Evolutionary conservation across 1,140 invertebrate species (phyloP).

Genomic region (Leucophenga varia): DNA sequence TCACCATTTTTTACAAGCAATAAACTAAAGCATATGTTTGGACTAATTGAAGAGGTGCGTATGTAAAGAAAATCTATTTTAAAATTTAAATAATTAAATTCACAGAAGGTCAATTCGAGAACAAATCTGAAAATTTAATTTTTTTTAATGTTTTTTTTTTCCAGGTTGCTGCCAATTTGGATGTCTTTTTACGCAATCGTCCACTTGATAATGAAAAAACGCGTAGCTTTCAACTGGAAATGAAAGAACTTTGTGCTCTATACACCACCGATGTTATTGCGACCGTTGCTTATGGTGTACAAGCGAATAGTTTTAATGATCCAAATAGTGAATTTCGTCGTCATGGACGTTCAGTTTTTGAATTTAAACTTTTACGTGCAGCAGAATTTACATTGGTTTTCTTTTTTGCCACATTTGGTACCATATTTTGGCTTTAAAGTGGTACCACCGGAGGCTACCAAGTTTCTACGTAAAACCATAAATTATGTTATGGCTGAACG

Average conservation of each 20-base stretch:
- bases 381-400: slow-evolving; percentile 59
- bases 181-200: slow-evolving; percentile 36
- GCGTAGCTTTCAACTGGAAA: slow-evolving; percentile 41
- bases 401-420: slow-evolving; percentile 50
- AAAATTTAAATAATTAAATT: slow-evolving; percentile 48
- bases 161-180: slow-evolving; percentile 34
- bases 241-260: slow-evolving; percentile 59
- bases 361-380: slow-evolving; percentile 60
- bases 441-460: slow-evolving; percentile 25
- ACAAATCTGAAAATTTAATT: too few species aligned
- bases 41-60: slow-evolving; percentile 54
- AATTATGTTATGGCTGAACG: slow-evolving; percentile 54
- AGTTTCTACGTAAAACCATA: slow-evolving; percentile 50
- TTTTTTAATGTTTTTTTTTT: not conserved
- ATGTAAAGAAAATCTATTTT: slow-evolving; percentile 49
- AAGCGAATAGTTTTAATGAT: slow-evolving; percentile 60
- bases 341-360: slow-evolving; percentile 59
- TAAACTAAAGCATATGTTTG: slow-evolving; percentile 62
- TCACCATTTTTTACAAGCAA: slow-evolving; percentile 61
- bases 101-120: not conserved
- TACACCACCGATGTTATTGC: slow-evolving; percentile 65
- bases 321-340: slow-evolving; percentile 57
- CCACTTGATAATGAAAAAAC: slow-evolving; percentile 29
- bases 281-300: slow-evolving; percentile 63
- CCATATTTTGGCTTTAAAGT: slow-evolving; percentile 41